Evolutionary conservation across 1,140 invertebrate genomes (phyloP), one percentile per base, ranked within the genome.

Genomic region (Grapholita molesta): DNA sequence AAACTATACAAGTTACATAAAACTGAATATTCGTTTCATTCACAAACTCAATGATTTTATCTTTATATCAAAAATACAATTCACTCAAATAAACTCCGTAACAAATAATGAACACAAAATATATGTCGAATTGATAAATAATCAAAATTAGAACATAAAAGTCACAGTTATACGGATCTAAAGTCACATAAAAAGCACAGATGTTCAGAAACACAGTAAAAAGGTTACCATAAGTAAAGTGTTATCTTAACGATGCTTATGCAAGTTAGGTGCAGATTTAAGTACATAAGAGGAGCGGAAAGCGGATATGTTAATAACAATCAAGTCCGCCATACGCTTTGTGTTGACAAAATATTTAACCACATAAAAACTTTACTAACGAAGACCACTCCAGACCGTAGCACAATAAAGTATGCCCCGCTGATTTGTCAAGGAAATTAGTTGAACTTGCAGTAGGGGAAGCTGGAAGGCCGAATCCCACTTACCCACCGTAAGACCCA

Each of bases 211-310:
- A 25, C 55, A 61, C 55, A 57, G 18, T 55, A 12, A 28, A 55
- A 55, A 61, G n/a, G 55, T 28, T 28, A 70, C 71, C 70, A 73
- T 81, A 79, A 84, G 80, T 84, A 79, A 81, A 71, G 75, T 75
- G 80, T 82, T 84, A 83, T 84, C 83, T 69, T 65, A 71, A 71
- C 65, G 70, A 42, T 65, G 57, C 72, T 73, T 73, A 77, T 72
- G 74, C 70, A 72, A 74, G 70, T 71, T 69, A 69, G 68, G 38
- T 53, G 70, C 53, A 72, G 55, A 25, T 61, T 25, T 30, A n/a
- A 15, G 55, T 61, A 25, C 55, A 61, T n/a, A 8, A 77, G 73
- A 69, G 65, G 38, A 64, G 67, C 33, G 57, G 38, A 52, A 73
- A 53, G 48, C 38, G 67, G 69, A 1, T 18, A 48, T 5, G n/a